A percentile compares a stretch with the other conserved stretches of the same genome.
Conservation (phyloP, 2,113 vertebrate genomes). For the Ophthalmolycus amberensis region DNA sequence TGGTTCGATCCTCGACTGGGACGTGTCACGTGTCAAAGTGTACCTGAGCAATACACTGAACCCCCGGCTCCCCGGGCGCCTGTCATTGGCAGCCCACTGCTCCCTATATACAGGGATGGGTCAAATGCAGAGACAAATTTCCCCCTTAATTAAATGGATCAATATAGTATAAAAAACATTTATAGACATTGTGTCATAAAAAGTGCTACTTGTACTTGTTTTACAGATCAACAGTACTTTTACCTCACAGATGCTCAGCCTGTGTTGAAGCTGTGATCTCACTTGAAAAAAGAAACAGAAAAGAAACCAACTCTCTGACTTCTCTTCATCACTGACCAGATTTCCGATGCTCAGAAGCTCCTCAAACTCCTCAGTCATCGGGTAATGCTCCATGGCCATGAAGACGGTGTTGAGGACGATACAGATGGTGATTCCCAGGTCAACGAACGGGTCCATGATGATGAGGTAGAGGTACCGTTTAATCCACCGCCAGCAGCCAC, state of each 20-base stretch:
- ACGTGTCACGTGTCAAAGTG: too few relatives aligned
- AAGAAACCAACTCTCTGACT: not conserved
- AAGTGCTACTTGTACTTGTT: not conserved
- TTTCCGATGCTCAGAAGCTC: conserved; percentile 87
- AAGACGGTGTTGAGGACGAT: conserved; percentile 96
- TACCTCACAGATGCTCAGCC: not conserved
- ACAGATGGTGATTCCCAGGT: conserved; percentile 96
- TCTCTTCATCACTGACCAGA: conserved; percentile 83
- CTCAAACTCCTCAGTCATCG: conserved; percentile 89
- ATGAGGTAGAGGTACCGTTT: conserved; percentile 85
- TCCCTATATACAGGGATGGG: too few relatives aligned
- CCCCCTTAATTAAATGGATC: too few relatives aligned
- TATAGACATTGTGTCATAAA: too few relatives aligned
- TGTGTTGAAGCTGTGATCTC: too few relatives aligned
- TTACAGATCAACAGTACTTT: not conserved
- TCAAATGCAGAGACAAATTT: too few relatives aligned
- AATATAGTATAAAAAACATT: too few relatives aligned
- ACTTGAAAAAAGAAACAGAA: not conserved
- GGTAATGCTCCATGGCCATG: conserved; percentile 99
- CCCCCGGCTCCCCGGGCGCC: too few relatives aligned
- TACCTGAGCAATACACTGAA: too few relatives aligned
- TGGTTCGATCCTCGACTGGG: too few relatives aligned
- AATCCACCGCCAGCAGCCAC: conserved; percentile 84
- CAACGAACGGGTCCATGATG: conserved; percentile 96
- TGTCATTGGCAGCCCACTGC: too few relatives aligned